Evolutionary conservation across 2,797 vertebrate species (phyloP).

Genomic region (Myotis vivesi): DNA sequence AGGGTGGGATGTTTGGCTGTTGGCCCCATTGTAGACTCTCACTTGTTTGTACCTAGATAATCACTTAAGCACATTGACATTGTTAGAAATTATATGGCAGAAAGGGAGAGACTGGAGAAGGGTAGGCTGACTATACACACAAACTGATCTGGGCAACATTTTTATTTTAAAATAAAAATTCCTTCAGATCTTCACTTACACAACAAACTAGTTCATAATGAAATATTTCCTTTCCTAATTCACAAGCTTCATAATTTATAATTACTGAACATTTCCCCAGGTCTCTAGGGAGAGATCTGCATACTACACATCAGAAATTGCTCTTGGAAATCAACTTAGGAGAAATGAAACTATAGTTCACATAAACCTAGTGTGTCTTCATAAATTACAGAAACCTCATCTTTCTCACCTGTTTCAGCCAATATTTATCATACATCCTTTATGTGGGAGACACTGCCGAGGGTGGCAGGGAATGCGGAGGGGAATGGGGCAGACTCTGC

Average conservation of each 20-base stretch:
- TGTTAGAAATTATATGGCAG: neutral
- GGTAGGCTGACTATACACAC: neutral
- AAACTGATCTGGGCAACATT: neutral
- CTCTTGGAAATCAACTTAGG: neutral
- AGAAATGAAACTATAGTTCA: neutral
- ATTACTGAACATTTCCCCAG: neutral
- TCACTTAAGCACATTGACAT: neutral
- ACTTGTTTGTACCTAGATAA: neutral
- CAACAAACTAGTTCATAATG: neutral
- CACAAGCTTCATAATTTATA: neutral
- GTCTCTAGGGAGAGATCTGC: conserved; percentile 5
- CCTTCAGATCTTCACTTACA: neutral
- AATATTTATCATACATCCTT: neutral
- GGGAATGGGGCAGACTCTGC: neutral
- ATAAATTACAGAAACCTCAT: neutral
- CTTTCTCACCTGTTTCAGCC: neutral
- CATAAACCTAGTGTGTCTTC: neutral
- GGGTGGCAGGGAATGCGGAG: neutral
- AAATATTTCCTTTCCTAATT: neutral
- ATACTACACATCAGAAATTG: neutral
- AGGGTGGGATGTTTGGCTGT: neutral
- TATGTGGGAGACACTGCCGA: neutral
- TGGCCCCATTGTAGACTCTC: neutral
- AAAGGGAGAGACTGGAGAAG: neutral
- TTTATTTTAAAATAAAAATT: neutral